Conservation (phyloP, 2,888 invertebrate genomes). For the Rambutsinella grinnellia region DNA sequence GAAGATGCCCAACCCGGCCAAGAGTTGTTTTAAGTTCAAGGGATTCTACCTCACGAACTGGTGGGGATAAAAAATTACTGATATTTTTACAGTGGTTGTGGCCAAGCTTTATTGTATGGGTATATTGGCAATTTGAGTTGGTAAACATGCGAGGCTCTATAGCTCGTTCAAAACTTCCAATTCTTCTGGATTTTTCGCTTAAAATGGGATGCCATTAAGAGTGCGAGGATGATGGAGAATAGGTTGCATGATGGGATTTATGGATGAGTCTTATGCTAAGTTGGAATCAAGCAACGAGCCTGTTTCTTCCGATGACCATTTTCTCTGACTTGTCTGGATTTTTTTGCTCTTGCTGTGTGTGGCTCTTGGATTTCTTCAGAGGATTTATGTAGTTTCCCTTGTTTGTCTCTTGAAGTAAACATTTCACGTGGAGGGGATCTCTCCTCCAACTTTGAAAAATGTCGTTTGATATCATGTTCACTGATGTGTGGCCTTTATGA, state of each 20-base stretch:
- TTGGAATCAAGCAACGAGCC: slow-evolving; percentile 5
- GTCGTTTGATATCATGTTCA: not conserved
- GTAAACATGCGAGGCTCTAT: not conserved
- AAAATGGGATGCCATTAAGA: not conserved
- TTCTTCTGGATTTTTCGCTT: not conserved
- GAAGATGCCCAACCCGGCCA: too few species aligned
- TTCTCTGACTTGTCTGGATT: slow-evolving; percentile 15
- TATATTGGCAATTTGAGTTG: not conserved
- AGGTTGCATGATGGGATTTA: slow-evolving; percentile 55
- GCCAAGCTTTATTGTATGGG: not conserved
- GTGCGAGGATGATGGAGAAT: slow-evolving; percentile 19
- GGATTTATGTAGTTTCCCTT: slow-evolving; percentile 34
- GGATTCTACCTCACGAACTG: slow-evolving; percentile 31
- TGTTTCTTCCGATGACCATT: slow-evolving; percentile 27
- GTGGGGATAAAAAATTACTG: slow-evolving; percentile 4
- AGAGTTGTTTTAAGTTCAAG: slow-evolving; percentile 48
- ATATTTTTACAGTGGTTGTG: not conserved
- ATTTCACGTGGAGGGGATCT: slow-evolving; percentile 30
- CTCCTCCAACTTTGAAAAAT: slow-evolving; percentile 29
- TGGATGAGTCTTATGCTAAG: slow-evolving; percentile 41
- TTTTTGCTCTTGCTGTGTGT: slow-evolving; percentile 10
- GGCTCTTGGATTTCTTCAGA: slow-evolving; percentile 14
- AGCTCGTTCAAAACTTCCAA: not conserved
- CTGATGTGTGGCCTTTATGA: not conserved
- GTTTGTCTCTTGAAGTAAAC: slow-evolving; percentile 17